phyloP scores from a whole-genome alignment of 2,888 invertebrate species.

The Steromphala cineraria region DNA sequence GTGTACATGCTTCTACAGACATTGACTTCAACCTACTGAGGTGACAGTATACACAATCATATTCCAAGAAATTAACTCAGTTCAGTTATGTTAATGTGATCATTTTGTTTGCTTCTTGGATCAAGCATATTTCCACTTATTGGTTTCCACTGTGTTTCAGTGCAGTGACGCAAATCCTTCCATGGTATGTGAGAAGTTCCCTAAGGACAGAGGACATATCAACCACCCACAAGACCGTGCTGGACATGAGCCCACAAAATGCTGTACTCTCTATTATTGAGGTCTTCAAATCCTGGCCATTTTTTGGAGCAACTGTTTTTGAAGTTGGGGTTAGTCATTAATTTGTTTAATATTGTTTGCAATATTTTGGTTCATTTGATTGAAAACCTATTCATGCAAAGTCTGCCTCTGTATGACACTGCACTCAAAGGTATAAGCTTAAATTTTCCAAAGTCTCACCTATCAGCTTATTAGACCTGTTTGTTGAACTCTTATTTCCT shows the following conservation, averaged over 20 bases:
- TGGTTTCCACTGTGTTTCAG: slow-evolving; percentile 45
- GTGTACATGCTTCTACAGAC: no score
- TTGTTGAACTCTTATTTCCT: no score
- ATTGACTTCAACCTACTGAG: no score
- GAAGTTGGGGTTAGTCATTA: slow-evolving; percentile 87
- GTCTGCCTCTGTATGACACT: no score
- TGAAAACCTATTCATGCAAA: no score
- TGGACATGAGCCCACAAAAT: slow-evolving; percentile 89
- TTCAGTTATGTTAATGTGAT: background rate
- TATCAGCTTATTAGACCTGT: no score
- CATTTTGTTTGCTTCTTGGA: background rate
- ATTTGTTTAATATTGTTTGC: background rate
- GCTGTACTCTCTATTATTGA: slow-evolving; percentile 95
- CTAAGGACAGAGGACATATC: slow-evolving; percentile 88
- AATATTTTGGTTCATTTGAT: no score
- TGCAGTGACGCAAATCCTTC: slow-evolving; percentile 80
- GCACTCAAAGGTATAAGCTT: no score
- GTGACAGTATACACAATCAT: background rate
- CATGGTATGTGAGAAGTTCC: slow-evolving; percentile 86
- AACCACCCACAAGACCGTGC: slow-evolving; percentile 91
- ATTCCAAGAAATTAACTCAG: background rate
- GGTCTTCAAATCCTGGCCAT: slow-evolving; percentile 93
- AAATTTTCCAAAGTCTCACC: no score
- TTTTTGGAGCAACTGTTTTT: slow-evolving; percentile 93
- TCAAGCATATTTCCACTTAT: background rate